Percentiles rank a stretch among this genome's conserved stretches.
These are phyloP conservation scores for Cantharis flavilabris DNA, from an alignment of 2,888 invertebrate genomes.

Conservation along the genomic window DNA sequence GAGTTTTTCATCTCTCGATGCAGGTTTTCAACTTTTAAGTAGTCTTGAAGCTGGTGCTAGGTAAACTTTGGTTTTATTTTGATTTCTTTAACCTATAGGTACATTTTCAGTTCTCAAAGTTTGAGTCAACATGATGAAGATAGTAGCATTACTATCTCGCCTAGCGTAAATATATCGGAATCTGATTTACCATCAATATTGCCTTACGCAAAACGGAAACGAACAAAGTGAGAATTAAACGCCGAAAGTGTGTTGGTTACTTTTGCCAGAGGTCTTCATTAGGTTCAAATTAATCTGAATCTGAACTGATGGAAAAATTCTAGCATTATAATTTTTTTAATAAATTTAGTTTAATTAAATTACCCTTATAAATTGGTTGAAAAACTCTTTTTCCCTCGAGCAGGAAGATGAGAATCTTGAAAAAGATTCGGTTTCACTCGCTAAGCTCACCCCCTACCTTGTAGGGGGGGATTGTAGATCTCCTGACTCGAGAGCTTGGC, in stretches of 20 bases:
- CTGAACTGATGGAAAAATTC: neutral
- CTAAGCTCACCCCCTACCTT: no score
- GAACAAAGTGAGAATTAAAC: constrained; percentile 33
- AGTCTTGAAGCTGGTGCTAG: constrained; percentile 49
- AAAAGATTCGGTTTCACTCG: no score
- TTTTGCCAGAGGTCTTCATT: neutral
- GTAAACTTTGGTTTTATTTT: constrained; percentile 25
- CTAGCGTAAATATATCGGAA: constrained; percentile 35
- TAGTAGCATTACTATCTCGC: constrained; percentile 36
- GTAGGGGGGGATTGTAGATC: no score
- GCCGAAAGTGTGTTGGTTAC: neutral
- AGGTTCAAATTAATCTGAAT: neutral
- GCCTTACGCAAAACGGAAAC: constrained; percentile 41
- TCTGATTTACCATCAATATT: constrained; percentile 33
- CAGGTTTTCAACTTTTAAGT: constrained; percentile 48
- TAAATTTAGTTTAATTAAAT: no score
- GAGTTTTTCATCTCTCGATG: constrained; percentile 44
- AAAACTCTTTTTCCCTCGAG: no score
- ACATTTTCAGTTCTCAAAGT: constrained; percentile 35
- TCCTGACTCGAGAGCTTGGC: no score
- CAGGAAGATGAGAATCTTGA: no score
- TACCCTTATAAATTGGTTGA: no score
- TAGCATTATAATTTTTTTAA: no score
- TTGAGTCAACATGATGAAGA: constrained; percentile 39
- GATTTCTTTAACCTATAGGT: neutral